Conservation (phyloP, 2,888 invertebrate species). For the Ichneumon xanthorius region DNA sequence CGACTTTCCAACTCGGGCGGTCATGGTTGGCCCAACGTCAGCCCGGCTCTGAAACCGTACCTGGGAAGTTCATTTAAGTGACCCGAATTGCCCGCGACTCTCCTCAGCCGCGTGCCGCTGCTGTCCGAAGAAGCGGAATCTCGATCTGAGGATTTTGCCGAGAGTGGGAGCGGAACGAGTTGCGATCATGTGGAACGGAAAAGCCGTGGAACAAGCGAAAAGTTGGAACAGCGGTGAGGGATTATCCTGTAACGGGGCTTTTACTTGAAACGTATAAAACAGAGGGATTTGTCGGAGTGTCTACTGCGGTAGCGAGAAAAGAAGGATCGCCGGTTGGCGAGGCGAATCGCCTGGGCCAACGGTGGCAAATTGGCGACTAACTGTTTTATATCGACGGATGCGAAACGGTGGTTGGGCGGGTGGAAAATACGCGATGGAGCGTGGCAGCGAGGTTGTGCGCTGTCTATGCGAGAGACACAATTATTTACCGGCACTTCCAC, state of each 20-base stretch:
- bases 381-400: conserved; percentile 43
- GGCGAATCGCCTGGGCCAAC: not conserved
- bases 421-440: conserved; percentile 8
- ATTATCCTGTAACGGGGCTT: conserved; percentile 27
- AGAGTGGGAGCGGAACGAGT: not conserved
- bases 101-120: not conserved
- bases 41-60: no score
- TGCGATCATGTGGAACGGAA: conserved; percentile 9
- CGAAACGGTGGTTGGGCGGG: not conserved
- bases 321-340: conserved; percentile 31
- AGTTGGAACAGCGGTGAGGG: conserved; percentile 9
- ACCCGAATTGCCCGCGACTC: not conserved
- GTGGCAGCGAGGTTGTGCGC: conserved; percentile 6
- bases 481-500: conserved; percentile 65
- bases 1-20: no score
- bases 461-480: conserved; percentile 58
- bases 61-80: no score
- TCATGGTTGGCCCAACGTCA: no score
- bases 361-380: conserved; percentile 37
- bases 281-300: conserved; percentile 33
- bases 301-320: not conserved
- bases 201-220: conserved; percentile 11
- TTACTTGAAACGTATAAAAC: conserved; percentile 25
- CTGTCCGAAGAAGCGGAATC: conserved; percentile 1
- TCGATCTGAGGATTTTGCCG: not conserved